A percentile compares a stretch with the other conserved stretches of the same genome.
Evolutionary conservation across 1,140 invertebrate species (phyloP).

Genomic region (Drosophila melanogaster): Release_6_plus_ISO1_MT NT_037436.4:18406001-18406500

Average conservation of each 20-base stretch:
- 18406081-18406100: no score
- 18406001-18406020: not conserved
- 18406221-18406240: no score
- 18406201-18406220: no score
- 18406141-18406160: no score
- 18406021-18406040: not conserved
- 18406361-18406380: constrained; percentile 72
- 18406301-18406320: constrained; percentile 10
- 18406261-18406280: not conserved
- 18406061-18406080: no score
- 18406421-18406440: constrained; percentile 16
- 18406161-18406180: no score
- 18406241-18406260: no score
- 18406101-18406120: no score
- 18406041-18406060: no score
- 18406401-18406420: constrained; percentile 6
- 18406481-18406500: constrained; percentile 70
- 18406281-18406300: constrained; percentile 14
- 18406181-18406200: no score
- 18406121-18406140: no score
- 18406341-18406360: constrained; percentile 81
- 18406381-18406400: constrained; percentile 28
- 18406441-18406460: constrained; percentile 73
- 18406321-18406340: constrained; percentile 67
- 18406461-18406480: constrained; percentile 59